Base-by-base conservation (phyloP, 2,888 invertebrate genomes). In the Adelphocoris suturalis region DNA sequence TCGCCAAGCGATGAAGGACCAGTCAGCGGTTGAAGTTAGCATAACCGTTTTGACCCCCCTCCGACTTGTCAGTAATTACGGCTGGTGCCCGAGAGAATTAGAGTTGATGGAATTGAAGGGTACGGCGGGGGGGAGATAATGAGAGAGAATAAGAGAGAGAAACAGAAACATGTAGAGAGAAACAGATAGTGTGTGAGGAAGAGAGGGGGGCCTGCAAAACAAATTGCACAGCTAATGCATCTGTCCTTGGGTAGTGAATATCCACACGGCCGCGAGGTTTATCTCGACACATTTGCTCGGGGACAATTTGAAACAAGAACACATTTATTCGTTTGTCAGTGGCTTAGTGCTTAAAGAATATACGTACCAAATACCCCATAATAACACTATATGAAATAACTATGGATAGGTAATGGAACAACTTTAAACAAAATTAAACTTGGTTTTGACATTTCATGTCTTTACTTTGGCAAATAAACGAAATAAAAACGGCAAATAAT, bases 221-320 rank as follows among this genome's bases (percentile, higher is more conserved):
- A 37, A 78, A 78, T 78, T 78, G 78, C 78, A 78, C 78, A 78
- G 78, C 37, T 78, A 78, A 78, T 78, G 78, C 78, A 46, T 78
- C 19, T 46, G 78, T 78, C 78, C 78, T 78, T 78, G 78, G 78
- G 16, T 78, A 46, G 78, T 46, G 78, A 78, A 78, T 78, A 78
- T 78, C 78, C 37, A 37, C 78, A 46, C 19, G 78, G 9, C 46
- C 46, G 5, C 76, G 16, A 19, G 78, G 37, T 68, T 68, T 68
- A 68, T 68, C 68, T 68, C 52, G 11, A 68, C 68, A 68, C 68
- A 68, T 68, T 68, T 4, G 68, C 68, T 23, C 5, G 23, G 7
- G 0, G 57, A n/a, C 57, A 57, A 57, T 57, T 57, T 57, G 5
- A 57, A 57, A n/a, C 57, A 57, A 57, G 7, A n/a, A 37, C 37